Evolutionary conservation across 2,888 invertebrate genomes (phyloP).

Genomic region (Andrena fulva): DNA sequence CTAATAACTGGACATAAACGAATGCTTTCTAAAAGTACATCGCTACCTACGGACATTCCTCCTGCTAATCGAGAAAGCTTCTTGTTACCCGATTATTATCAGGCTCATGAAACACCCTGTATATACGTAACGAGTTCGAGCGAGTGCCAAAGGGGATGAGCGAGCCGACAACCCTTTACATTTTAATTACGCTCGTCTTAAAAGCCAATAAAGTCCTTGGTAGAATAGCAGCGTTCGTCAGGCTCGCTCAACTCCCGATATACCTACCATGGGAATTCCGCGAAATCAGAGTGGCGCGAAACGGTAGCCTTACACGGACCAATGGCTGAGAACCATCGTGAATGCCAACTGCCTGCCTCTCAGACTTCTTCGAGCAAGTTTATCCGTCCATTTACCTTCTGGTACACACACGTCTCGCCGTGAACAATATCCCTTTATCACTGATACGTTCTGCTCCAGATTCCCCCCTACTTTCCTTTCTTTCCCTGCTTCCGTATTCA

Average conservation of each 20-base stretch:
- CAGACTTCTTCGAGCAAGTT: slow-evolving; percentile 76
- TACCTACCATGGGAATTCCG: slow-evolving; percentile 26
- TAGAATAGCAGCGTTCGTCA: slow-evolving; percentile 68
- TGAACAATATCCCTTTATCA: slow-evolving; percentile 79
- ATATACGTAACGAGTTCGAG: slow-evolving; percentile 31
- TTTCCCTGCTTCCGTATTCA: slow-evolving; percentile 35
- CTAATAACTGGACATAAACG: neutral
- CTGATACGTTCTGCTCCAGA: slow-evolving; percentile 56
- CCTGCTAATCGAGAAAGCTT: neutral
- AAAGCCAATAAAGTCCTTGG: slow-evolving; percentile 81
- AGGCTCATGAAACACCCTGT: slow-evolving; percentile 15
- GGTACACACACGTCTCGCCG: slow-evolving; percentile 67
- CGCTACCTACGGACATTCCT: neutral
- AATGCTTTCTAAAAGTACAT: neutral
- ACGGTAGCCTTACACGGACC: slow-evolving; percentile 17
- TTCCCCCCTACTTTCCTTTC: slow-evolving; percentile 38
- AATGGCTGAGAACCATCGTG: slow-evolving; percentile 50
- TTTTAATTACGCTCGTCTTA: slow-evolving; percentile 82
- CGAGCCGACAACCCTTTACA: slow-evolving; percentile 79
- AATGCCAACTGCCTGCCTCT: slow-evolving; percentile 65
- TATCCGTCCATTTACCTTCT: slow-evolving; percentile 80
- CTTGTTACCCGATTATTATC: slow-evolving; percentile 22
- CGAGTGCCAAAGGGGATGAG: slow-evolving; percentile 37
- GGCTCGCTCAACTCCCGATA: slow-evolving; percentile 69
- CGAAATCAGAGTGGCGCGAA: slow-evolving; percentile 36